Base-by-base conservation (phyloP, 2,797 vertebrate genomes). In the Streptopelia turtur region DNA sequence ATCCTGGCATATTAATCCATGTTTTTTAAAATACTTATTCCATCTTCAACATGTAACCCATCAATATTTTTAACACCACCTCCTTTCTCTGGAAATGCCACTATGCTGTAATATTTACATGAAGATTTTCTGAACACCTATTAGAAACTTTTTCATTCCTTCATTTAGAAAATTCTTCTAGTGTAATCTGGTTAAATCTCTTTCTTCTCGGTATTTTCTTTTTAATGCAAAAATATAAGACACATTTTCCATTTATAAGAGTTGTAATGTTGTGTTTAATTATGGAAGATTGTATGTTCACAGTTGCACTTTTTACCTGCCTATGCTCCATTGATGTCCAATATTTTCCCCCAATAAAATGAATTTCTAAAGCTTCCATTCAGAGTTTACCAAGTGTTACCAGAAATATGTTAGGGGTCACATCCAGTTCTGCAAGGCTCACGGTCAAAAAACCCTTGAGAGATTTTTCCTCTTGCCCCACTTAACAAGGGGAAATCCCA, bases 31-130 rank as follows among this genome's bases (percentile, higher is more conserved):
- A 31, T 30, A 31, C 7, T 59, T n/a, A 28, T 10, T 74, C 31
- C 4, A 1, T 20, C 50, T 47, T 24, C 50, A 68, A 5, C 2
- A 0, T 23, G 5, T 25, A 10, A 41, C 14, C 17, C 35, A n/a
- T 11, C 31, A 30, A 21, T 17, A 27, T 69, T 55, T n/a, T 33
- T 20, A n/a, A 33, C 18, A 27, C 17, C n/a, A 9, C 17, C 31
- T 72, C 39, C 33, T 64, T 59, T 43, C 33, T 23, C 50, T 69
- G 78, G 35, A 74, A 56, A 43, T 7, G 27, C 47, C 37, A 45
- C 20, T 49, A 22, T 24, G 8, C 47, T 31, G 20, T n/a, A n/a
- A 63, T 9, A 70, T 16, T 53, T 11, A 50, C 30, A 25, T 6
- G 37, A 66, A 70, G 37, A 23, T 75, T 65, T 80, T 35, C 53